phyloP scores from a whole-genome alignment of 2,113 vertebrate genomes.

The Neogobius melanostomus region DNA sequence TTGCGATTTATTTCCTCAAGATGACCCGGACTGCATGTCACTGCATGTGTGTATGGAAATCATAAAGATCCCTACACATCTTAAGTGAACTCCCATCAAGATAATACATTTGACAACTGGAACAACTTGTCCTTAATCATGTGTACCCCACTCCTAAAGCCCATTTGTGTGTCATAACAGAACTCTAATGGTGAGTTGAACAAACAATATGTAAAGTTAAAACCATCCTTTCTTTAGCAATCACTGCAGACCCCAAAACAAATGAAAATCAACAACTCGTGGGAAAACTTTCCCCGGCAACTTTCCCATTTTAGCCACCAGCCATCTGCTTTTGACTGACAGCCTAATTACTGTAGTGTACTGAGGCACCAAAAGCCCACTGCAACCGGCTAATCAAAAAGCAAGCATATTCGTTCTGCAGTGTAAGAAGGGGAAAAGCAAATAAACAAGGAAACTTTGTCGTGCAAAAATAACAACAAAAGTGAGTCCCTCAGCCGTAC shows the following conservation, averaged over 20 bases:
- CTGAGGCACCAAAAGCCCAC: slow-evolving; percentile 60
- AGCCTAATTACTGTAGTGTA: slow-evolving; percentile 72
- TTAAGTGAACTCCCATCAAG: too few relatives aligned
- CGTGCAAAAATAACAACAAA: slow-evolving; percentile 36
- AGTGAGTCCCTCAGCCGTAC: slow-evolving; percentile 15
- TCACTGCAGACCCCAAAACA: slow-evolving; percentile 27
- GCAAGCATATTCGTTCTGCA: slow-evolving; percentile 47
- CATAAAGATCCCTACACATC: too few relatives aligned
- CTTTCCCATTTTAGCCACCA: slow-evolving; percentile 47
- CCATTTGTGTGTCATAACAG: not conserved
- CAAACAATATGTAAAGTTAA: slow-evolving; percentile 1
- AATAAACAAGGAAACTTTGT: slow-evolving; percentile 52
- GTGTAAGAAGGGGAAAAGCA: slow-evolving; percentile 33
- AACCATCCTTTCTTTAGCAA: slow-evolving; percentile 6
- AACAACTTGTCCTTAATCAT: too few relatives aligned
- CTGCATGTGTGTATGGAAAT: too few relatives aligned
- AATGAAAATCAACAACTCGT: slow-evolving; percentile 37
- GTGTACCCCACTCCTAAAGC: too few relatives aligned
- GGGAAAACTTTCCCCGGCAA: slow-evolving; percentile 46
- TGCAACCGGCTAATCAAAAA: slow-evolving; percentile 72
- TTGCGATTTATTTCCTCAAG: too few relatives aligned
- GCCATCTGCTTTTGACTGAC: slow-evolving; percentile 74
- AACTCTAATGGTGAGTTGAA: slow-evolving; percentile 1
- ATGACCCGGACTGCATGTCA: too few relatives aligned
- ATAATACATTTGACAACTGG: too few relatives aligned